A percentile compares a stretch with the other conserved stretches of the same genome.
Conservation (phyloP, 2,113 vertebrate genomes). For the Platysternon megacephalum region DNA sequence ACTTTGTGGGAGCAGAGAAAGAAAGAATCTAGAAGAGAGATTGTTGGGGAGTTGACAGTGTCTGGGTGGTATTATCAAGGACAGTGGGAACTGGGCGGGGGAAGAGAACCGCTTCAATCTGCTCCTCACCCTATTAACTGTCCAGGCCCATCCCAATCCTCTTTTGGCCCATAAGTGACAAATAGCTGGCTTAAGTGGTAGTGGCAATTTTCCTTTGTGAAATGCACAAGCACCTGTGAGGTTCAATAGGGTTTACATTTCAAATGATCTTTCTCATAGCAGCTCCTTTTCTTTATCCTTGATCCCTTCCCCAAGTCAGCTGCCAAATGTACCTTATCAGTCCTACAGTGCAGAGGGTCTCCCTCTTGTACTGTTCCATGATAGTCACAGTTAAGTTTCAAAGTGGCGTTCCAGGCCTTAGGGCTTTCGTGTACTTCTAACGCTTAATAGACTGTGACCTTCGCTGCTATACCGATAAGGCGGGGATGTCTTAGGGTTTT, state of each 20-base stretch:
- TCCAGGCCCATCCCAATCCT: neutral
- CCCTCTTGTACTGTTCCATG: neutral
- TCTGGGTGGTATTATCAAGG: neutral
- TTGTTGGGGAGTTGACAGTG: too few species aligned
- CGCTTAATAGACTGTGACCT: slow-evolving; percentile 40
- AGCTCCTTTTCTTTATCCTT: neutral
- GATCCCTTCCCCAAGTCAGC: neutral
- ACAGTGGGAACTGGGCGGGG: too few species aligned
- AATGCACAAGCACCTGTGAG: neutral
- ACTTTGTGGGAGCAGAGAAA: neutral
- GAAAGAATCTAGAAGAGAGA: neutral
- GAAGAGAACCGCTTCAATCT: neutral
- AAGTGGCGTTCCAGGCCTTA: neutral
- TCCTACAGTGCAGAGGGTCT: neutral
- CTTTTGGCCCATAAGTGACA: neutral
- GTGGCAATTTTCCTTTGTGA: neutral
- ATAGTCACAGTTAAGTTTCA: slow-evolving; percentile 10
- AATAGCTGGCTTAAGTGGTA: neutral
- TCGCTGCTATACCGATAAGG: slow-evolving; percentile 17
- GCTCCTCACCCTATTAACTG: neutral
- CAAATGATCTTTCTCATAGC: neutral
- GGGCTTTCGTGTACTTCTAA: slow-evolving; percentile 29
- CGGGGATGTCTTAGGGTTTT: slow-evolving; percentile 27
- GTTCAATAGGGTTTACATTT: neutral
- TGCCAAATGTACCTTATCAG: neutral